Percentiles rank a stretch among this genome's conserved stretches.
phyloP scores from a whole-genome alignment of 1,140 invertebrate genomes.

The Metopolophium dirhodum region DNA sequence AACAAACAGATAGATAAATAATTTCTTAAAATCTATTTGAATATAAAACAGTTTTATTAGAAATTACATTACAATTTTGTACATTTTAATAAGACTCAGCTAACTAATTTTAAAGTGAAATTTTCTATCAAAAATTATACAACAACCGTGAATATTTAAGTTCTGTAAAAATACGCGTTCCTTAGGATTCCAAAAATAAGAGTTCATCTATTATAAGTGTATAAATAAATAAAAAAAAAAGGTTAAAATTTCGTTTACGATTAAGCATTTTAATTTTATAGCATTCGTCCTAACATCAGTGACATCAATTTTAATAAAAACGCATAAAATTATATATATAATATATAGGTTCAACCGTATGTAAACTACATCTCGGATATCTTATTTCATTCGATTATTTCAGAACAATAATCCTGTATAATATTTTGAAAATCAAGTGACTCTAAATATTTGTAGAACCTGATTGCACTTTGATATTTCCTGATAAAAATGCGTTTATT shows the following conservation, averaged over 20 bases:
- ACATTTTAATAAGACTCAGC: background rate
- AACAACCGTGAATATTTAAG: background rate
- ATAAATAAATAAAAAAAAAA: background rate
- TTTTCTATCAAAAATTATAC: background rate
- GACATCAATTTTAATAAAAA: background rate
- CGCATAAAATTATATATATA: background rate
- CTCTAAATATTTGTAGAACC: background rate
- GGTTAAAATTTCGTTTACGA: slow-evolving; percentile 12
- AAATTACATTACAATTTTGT: background rate
- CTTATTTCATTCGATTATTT: background rate
- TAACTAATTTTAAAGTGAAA: background rate
- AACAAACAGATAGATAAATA: background rate
- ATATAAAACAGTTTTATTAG: background rate
- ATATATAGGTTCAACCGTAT: background rate
- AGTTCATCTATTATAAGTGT: background rate
- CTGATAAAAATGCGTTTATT: background rate
- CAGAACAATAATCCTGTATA: background rate
- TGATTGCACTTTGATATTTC: background rate
- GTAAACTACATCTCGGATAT: background rate
- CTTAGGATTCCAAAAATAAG: background rate
- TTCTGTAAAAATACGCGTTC: background rate
- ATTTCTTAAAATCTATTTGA: background rate
- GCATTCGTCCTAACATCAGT: background rate
- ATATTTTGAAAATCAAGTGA: background rate
- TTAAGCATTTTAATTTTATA: slow-evolving; percentile 31